Percentiles rank a stretch among this genome's conserved stretches.
Conservation (phyloP, 2,888 invertebrate genomes). For the Drosophila colorata region DNA sequence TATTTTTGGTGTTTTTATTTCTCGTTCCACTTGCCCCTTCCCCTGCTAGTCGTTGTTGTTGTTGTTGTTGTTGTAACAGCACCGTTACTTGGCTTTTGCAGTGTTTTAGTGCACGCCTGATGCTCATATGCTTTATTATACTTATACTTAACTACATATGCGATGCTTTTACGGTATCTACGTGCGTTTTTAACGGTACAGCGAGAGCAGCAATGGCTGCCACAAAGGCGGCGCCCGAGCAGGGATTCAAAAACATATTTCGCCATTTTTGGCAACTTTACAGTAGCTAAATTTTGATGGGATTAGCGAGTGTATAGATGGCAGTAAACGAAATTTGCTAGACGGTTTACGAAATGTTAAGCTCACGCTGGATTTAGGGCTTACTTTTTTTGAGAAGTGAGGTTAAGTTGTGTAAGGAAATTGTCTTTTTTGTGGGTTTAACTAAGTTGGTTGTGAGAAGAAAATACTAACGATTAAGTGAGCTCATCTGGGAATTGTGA, state of each 20-base stretch:
- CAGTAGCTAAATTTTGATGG: slow-evolving; percentile 18
- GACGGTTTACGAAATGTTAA: background rate
- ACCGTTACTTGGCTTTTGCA: slow-evolving; percentile 34
- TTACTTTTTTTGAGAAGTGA: no score
- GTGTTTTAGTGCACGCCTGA: slow-evolving; percentile 63
- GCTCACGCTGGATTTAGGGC: background rate
- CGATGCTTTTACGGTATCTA: slow-evolving; percentile 63
- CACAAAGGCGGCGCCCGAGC: slow-evolving; percentile 18
- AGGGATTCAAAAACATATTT: slow-evolving; percentile 19
- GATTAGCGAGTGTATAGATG: background rate
- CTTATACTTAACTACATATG: slow-evolving; percentile 57
- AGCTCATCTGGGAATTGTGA: background rate
- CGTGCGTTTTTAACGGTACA: slow-evolving; percentile 58
- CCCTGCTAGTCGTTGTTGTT: background rate
- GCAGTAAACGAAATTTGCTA: background rate
- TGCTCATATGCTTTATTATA: slow-evolving; percentile 72
- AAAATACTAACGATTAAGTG: no score
- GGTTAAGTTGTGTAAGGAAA: no score
- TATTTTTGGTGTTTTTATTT: slow-evolving; percentile 16
- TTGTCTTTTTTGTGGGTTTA: no score
- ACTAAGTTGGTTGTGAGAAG: no score
- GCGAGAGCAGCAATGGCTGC: background rate
- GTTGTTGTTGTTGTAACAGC: slow-evolving; percentile 14
- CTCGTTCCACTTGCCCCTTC: background rate
- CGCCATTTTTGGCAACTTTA: slow-evolving; percentile 24